phyloP scores from a whole-genome alignment of 2,888 invertebrate species.

The Deroplatys truncata region DNA sequence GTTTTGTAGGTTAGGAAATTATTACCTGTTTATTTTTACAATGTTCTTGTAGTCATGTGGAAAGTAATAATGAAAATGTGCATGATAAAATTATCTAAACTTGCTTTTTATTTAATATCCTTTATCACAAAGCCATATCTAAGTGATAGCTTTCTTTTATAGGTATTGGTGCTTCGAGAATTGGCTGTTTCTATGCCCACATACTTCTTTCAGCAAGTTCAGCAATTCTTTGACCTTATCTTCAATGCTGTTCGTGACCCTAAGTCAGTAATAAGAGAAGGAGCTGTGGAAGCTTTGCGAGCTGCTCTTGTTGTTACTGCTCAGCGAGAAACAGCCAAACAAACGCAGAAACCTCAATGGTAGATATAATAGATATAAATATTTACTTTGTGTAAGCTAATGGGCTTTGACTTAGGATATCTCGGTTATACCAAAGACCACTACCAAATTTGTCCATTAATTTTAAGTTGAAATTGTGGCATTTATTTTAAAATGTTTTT shows the following conservation, averaged over 20 bases:
- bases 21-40: too few relatives aligned
- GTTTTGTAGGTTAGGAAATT: too few relatives aligned
- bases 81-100: too few relatives aligned
- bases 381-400: not conserved
- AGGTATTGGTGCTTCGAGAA: constrained; percentile 82
- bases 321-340: constrained; percentile 92
- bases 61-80: too few relatives aligned
- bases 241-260: constrained; percentile 88
- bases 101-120: too few relatives aligned
- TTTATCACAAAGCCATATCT: too few relatives aligned
- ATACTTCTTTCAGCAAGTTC: constrained; percentile 93
- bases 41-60: too few relatives aligned
- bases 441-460: too few relatives aligned
- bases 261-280: constrained; percentile 86
- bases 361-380: constrained; percentile 45
- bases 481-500: too few relatives aligned
- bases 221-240: constrained; percentile 89
- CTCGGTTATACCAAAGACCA: too few relatives aligned
- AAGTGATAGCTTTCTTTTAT: constrained; percentile 11
- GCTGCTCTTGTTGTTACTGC: constrained; percentile 93
- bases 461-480: too few relatives aligned
- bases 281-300: constrained; percentile 89
- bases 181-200: constrained; percentile 94
- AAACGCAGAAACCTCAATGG: constrained; percentile 85
- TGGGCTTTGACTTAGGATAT: too few relatives aligned